Evolutionary conservation across 2,113 vertebrate species (phyloP).

Genomic region (Pachyramphus minor): DNA sequence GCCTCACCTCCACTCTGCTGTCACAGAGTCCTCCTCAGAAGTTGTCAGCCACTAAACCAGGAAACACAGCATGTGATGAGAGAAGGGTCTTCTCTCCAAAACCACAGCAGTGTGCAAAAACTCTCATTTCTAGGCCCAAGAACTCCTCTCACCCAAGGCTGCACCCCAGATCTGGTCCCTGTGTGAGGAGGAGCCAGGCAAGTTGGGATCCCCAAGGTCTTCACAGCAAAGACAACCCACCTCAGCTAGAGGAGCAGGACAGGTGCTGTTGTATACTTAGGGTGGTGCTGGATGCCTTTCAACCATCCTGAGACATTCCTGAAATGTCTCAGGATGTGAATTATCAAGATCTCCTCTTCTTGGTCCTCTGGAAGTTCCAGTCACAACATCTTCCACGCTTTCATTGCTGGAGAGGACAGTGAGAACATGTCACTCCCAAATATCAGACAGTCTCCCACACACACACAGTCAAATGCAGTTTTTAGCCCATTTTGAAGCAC

Average conservation of each 20-base stretch:
- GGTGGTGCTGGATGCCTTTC: background rate
- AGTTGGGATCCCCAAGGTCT: background rate
- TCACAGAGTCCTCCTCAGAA: background rate
- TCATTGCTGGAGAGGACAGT: background rate
- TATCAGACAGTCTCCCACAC: background rate
- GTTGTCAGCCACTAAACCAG: background rate
- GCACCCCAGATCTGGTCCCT: too few species aligned
- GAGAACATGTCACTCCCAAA: background rate
- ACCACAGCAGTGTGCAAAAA: background rate
- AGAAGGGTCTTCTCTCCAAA: background rate
- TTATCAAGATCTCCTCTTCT: background rate
- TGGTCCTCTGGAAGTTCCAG: background rate
- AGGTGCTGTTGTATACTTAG: background rate
- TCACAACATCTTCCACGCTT: background rate
- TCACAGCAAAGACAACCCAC: background rate
- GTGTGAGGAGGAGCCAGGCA: background rate
- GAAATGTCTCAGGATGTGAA: fast-evolving
- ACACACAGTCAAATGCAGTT: background rate
- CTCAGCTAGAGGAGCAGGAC: background rate
- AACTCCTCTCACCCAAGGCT: background rate
- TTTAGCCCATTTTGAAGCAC: background rate
- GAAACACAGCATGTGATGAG: background rate
- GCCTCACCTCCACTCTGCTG: background rate
- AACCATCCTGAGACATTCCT: background rate
- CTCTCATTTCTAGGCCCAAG: background rate